These are phyloP conservation scores for Papilio xuthus DNA, from an alignment of 1,140 invertebrate genomes.

Conservation along the genomic window DNA sequence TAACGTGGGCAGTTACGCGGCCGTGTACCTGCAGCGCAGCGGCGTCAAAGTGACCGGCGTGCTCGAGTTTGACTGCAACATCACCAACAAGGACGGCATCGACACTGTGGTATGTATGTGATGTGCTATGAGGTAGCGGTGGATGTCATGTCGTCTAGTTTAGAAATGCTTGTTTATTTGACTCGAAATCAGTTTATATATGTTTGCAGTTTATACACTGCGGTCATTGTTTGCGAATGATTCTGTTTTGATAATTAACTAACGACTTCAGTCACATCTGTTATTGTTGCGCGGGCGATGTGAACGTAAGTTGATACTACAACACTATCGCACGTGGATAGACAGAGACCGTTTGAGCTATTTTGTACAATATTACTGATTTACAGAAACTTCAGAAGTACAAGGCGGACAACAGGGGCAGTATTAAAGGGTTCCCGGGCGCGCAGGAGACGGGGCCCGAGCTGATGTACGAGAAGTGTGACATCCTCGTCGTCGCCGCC, in stretches of 20 bases:
- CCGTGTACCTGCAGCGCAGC: constrained; percentile 87
- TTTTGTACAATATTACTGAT: neutral
- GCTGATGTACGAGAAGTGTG: constrained; percentile 88
- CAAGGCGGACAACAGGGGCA: constrained; percentile 84
- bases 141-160: neutral
- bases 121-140: neutral
- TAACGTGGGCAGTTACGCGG: constrained; percentile 93
- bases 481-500: constrained; percentile 94
- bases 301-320: too few species aligned
- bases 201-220: neutral
- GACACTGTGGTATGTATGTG: constrained; percentile 84
- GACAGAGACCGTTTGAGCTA: too few species aligned
- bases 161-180: too few species aligned
- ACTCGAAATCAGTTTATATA: too few species aligned
- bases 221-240: neutral
- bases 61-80: constrained; percentile 86
- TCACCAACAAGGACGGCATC: constrained; percentile 90
- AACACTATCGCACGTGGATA: too few species aligned
- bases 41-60: constrained; percentile 93
- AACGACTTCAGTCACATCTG: too few species aligned
- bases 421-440: constrained; percentile 88
- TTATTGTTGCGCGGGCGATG: too few species aligned
- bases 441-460: constrained; percentile 84
- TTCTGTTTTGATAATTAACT: too few species aligned
- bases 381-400: constrained; percentile 80